phyloP scores from a whole-genome alignment of 2,113 vertebrate species.

The Tetrao urogallus region DNA sequence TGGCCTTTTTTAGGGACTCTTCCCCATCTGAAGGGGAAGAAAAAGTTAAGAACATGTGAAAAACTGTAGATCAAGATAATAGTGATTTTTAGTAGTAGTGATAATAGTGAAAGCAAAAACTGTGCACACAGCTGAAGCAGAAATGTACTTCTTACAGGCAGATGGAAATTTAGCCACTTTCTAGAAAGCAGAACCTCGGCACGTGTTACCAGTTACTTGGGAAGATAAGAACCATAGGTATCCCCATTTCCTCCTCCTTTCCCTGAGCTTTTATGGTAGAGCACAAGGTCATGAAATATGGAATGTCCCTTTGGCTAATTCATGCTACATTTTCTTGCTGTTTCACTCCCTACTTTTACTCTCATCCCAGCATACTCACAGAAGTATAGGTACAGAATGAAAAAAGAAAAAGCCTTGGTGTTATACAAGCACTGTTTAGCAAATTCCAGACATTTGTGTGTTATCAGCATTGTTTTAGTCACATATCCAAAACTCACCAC shows the following conservation, averaged over 20 bases:
- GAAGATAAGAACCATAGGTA: background rate
- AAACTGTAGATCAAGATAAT: background rate
- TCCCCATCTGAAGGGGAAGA: background rate
- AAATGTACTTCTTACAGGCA: rapidly evolving
- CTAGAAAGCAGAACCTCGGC: background rate
- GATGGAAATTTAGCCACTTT: background rate
- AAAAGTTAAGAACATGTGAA: background rate
- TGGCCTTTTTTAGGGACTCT: background rate
- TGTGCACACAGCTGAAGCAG: background rate
- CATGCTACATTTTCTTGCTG: background rate
- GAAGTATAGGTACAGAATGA: background rate
- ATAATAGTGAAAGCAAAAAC: background rate
- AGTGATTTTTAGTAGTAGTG: too few relatives aligned
- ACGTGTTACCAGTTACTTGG: rapidly evolving
- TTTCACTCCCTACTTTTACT: background rate
- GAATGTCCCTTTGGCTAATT: background rate
- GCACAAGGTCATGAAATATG: too few relatives aligned
- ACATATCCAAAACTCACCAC: background rate
- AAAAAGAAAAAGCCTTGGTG: background rate
- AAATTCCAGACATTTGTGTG: rapidly evolving
- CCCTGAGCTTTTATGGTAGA: background rate
- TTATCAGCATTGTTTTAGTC: background rate
- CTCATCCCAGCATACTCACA: background rate
- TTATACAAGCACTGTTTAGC: background rate
- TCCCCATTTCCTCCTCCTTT: rapidly evolving